Conservation (phyloP, 2,888 invertebrate species). For the Lapara coniferarum region DNA sequence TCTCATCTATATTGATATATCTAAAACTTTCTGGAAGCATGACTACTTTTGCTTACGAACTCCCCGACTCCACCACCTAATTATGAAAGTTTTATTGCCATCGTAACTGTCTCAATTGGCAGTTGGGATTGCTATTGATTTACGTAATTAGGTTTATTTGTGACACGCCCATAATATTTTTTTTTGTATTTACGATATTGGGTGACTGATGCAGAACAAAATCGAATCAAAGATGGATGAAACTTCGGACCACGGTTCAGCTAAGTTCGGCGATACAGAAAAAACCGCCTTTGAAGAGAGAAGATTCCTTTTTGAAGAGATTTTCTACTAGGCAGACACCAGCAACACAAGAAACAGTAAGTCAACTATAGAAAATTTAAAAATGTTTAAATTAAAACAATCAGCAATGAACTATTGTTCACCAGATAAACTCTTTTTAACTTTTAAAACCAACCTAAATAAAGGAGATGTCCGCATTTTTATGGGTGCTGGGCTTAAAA, state of each 20-base stretch:
- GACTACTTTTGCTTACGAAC: conserved; percentile 56
- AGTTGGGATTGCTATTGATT: conserved; percentile 24
- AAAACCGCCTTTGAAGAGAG: conserved; percentile 94
- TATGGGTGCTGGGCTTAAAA: no score
- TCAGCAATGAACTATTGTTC: no score
- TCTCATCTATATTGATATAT: conserved; percentile 26
- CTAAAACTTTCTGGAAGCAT: conserved; percentile 55
- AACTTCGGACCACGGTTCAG: conserved; percentile 96
- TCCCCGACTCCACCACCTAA: conserved; percentile 36
- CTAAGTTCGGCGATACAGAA: conserved; percentile 94
- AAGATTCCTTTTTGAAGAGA: conserved; percentile 96
- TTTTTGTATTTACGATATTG: conserved; percentile 36
- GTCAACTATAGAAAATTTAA: conserved; percentile 37
- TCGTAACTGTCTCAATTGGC: conserved; percentile 18
- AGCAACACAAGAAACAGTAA: conserved; percentile 91
- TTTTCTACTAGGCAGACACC: conserved; percentile 97
- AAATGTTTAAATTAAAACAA: neutral
- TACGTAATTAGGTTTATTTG: conserved; percentile 29
- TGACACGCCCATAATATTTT: conserved; percentile 34
- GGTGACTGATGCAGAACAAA: conserved; percentile 87
- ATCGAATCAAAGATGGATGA: conserved; percentile 98
- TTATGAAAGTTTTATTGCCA: conserved; percentile 27
- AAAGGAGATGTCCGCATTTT: no score
- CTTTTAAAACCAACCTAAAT: no score
- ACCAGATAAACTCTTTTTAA: no score